These are phyloP conservation scores for Clupea harengus DNA, from an alignment of 2,113 vertebrate species.

Conservation along the genomic window DNA sequence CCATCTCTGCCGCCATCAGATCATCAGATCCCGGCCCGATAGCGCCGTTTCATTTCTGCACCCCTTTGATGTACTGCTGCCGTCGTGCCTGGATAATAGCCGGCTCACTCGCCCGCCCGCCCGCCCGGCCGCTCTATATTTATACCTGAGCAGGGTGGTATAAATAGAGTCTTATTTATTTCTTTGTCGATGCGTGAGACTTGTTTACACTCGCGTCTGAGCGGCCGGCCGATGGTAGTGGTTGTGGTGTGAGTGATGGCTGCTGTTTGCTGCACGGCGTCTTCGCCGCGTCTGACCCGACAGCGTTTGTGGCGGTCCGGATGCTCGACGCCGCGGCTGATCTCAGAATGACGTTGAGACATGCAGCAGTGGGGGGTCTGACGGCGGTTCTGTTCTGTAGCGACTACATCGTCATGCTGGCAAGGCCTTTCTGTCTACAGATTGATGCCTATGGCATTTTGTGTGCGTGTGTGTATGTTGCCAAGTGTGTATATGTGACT, in stretches of 20 bases:
- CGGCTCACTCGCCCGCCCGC: neutral
- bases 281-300: neutral
- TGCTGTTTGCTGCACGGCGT: neutral
- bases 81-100: neutral
- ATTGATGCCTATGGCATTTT: neutral
- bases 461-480: neutral
- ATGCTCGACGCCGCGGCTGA: neutral
- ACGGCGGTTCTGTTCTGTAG: neutral
- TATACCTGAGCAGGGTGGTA: neutral
- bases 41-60: neutral
- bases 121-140: constrained; percentile 14
- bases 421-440: neutral
- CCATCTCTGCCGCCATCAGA: neutral
- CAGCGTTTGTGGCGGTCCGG: neutral
- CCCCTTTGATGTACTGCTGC: neutral
- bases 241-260: neutral
- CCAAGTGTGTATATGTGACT: neutral
- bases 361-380: neutral
- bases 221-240: neutral
- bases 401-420: neutral
- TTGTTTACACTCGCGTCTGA: neutral
- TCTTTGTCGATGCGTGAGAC: neutral
- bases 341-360: neutral
- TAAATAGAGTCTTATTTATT: constrained; percentile 10
- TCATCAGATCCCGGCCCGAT: neutral